A percentile compares a stretch with the other conserved stretches of the same genome.
Conservation (phyloP, 2,113 vertebrate genomes). For the Bombycilla garrulus region DNA sequence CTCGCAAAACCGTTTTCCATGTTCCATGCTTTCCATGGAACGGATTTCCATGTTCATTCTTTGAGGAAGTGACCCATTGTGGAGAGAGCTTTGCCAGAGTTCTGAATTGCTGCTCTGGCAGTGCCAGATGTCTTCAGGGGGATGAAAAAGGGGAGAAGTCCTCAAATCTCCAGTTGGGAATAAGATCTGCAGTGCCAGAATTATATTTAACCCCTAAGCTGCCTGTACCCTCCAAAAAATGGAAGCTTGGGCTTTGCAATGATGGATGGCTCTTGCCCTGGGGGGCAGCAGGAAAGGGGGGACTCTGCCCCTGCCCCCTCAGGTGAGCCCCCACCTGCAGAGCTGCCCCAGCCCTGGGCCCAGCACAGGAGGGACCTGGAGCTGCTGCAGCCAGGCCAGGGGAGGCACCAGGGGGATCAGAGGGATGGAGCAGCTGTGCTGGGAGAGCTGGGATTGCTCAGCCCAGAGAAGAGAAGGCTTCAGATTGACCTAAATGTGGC, state of each 20-base stretch:
- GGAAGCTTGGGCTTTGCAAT: background rate
- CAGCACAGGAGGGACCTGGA: background rate
- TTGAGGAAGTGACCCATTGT: background rate
- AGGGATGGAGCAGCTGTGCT: background rate
- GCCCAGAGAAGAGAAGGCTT: background rate
- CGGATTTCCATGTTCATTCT: background rate
- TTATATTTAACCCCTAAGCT: background rate
- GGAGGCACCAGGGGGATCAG: background rate
- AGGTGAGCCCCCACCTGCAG: background rate
- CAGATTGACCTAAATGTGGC: fast-evolving
- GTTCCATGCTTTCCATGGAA: too few species aligned
- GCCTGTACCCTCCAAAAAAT: background rate
- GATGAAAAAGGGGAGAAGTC: background rate
- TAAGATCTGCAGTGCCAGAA: background rate
- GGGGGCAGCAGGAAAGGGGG: background rate
- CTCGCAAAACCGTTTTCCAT: too few species aligned
- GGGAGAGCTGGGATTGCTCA: background rate
- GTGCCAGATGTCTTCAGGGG: background rate
- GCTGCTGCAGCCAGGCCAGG: background rate
- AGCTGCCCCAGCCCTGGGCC: background rate
- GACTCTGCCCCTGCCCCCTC: background rate
- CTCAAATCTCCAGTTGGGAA: background rate
- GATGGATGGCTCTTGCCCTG: background rate
- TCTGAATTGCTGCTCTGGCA: background rate
- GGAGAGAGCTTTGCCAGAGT: background rate